A percentile compares a stretch with the other conserved stretches of the same genome.
phyloP scores from a whole-genome alignment of 2,797 vertebrate species.

The Xenops minutus region DNA sequence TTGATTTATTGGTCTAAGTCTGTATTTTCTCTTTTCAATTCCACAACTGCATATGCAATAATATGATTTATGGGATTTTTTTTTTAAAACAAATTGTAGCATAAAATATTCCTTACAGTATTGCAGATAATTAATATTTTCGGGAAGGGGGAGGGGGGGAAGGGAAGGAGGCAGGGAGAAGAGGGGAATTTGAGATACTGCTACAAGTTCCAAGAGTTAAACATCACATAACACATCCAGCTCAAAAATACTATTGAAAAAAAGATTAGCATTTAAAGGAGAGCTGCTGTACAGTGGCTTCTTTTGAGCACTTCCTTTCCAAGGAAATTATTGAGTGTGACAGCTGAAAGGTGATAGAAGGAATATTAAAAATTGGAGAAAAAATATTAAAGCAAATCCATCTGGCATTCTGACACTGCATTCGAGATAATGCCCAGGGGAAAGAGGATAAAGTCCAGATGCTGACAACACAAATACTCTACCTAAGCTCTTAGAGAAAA shows the following conservation, averaged over 20 bases:
- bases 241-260: not conserved
- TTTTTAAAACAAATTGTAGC: not conserved
- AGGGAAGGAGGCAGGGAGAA: no score
- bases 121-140: not conserved
- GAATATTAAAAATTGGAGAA: conserved; percentile 60
- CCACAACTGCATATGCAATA: not conserved
- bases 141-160: no score
- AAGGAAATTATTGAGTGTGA: not conserved
- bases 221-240: not conserved
- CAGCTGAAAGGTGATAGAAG: conserved; percentile 45
- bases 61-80: accelerated
- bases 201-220: not conserved
- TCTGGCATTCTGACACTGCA: conserved; percentile 30
- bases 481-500: conserved; percentile 47
- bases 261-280: not conserved
- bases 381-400: conserved; percentile 29
- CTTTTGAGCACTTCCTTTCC: not conserved
- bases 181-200: not conserved
- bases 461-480: conserved; percentile 56
- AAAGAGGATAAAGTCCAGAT: conserved; percentile 48
- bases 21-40: not conserved
- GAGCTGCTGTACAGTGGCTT: not conserved
- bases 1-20: not conserved
- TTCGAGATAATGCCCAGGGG: conserved; percentile 49
- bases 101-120: not conserved